Base-by-base conservation (phyloP, 2,797 vertebrate species). In the Cephalopachus bancanus region DNA sequence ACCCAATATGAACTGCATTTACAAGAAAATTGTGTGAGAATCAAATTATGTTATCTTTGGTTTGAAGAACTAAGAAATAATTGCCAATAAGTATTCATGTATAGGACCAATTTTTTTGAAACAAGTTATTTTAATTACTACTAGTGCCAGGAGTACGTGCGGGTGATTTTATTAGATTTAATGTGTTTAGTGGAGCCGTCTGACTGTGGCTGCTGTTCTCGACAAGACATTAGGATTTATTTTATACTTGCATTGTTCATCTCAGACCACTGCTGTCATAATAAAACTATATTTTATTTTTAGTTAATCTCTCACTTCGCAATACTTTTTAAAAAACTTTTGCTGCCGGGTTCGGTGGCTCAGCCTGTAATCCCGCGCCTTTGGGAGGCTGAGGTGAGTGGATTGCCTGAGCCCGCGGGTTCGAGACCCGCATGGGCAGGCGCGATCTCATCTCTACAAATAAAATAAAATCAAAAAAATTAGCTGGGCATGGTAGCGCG, bases 31-130 rank as follows among this genome's bases (percentile, higher is more conserved):
- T 98, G 98, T 98, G 98, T 97, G 98, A 98, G 98, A 99, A 98
- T 99, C 98, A 98, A 99, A 99, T 99, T 98, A 99, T 44, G 97
- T 98, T 98, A 98, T 98, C 98, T 98, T 98, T 98, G 98, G 97
- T 98, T 98, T 99, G 98, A 98, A 98, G 98, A 98, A 99, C 98
- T 98, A 98, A 98, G 98, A 98, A 99, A 98, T 99, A 99, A 99
- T 99, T 99, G 98, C 98, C 98, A 98, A 99, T 98, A 99, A 98
- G 98, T 98, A 99, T 99, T 98, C 98, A 98, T 98, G 98, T 98
- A 98, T 98, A 98, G 98, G 97, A 97, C 95, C 98, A 97, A 96
- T 98, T 98, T 98, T 95, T 98, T 98, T 98, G 96, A 98, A 98
- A 98, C 98, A 99, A 98, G 98, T 98, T 98, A 98, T 98, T 98